Evolutionary conservation across 2,797 vertebrate genomes (phyloP).

Genomic region (Cuculus canorus): DNA sequence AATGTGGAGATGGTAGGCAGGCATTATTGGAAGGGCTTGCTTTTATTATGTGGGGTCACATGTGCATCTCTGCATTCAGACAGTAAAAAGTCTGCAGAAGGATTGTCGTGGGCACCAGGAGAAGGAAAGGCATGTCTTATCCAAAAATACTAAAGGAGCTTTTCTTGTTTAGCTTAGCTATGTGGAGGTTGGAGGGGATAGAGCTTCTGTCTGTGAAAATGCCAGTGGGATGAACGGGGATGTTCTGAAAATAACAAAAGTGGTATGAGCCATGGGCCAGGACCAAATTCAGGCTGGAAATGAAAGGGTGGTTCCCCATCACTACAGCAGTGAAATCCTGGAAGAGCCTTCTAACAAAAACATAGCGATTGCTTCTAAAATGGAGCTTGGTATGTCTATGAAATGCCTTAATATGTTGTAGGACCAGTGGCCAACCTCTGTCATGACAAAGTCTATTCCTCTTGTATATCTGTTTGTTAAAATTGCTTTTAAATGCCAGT

Average conservation of each 20-base stretch:
- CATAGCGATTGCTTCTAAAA: background rate
- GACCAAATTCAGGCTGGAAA: background rate
- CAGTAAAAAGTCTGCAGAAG: background rate
- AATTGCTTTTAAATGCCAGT: background rate
- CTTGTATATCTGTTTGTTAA: background rate
- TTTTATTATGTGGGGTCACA: background rate
- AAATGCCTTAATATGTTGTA: background rate
- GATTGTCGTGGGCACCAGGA: background rate
- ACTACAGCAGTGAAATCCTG: background rate
- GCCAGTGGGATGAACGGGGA: background rate
- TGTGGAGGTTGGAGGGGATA: background rate
- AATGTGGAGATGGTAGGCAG: background rate
- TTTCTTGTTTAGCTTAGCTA: background rate
- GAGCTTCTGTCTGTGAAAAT: background rate
- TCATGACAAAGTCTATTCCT: background rate
- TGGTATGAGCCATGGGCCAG: rapidly evolving
- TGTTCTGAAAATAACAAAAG: background rate
- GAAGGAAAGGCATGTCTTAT: background rate
- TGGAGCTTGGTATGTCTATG: background rate
- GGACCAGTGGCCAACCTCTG: background rate
- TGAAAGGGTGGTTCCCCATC: background rate
- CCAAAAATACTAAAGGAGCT: background rate
- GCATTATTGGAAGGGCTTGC: background rate
- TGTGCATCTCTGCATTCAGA: background rate
- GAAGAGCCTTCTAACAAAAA: background rate